Percentiles rank a stretch among this genome's conserved stretches.
Conservation (phyloP, 2,113 vertebrate species). For the Dunckerocampus dactyliophorus region DNA sequence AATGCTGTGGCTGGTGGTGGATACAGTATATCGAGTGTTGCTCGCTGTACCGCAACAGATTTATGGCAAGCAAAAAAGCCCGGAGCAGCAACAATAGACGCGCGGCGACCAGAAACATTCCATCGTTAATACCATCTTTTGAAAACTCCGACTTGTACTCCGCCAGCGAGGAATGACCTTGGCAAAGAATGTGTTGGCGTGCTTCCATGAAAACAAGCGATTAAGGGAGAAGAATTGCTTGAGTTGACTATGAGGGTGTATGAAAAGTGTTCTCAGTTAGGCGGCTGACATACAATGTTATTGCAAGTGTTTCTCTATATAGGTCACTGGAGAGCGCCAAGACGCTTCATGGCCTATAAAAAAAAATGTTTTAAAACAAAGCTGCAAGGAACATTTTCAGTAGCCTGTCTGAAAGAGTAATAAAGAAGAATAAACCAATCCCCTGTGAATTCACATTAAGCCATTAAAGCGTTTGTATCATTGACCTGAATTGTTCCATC, state of each 20-base stretch:
- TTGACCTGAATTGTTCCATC: constrained; percentile 1
- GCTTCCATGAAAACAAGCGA: constrained; percentile 36
- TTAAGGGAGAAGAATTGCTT: constrained; percentile 34
- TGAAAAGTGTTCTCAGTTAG: constrained; percentile 19
- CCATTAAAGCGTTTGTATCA: not conserved
- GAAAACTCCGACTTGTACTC: constrained; percentile 36
- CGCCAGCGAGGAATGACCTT: constrained; percentile 57
- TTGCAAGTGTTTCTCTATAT: constrained; percentile 3
- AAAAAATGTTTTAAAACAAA: not conserved
- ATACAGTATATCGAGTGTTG: constrained; percentile 48
- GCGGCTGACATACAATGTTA: constrained; percentile 7
- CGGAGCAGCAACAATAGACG: constrained; percentile 43
- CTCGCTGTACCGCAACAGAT: constrained; percentile 46
- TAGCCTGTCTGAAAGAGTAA: not conserved
- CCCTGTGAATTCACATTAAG: not conserved
- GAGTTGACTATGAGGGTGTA: constrained; percentile 28
- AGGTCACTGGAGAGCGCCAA: constrained; percentile 11
- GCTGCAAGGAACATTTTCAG: constrained; percentile 15
- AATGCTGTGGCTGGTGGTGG: not conserved
- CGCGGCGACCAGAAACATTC: constrained; percentile 49
- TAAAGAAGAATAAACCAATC: constrained; percentile 5
- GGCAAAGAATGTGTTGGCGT: constrained; percentile 27
- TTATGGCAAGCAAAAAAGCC: constrained; percentile 52
- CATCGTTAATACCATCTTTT: constrained; percentile 51
- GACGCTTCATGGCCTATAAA: constrained; percentile 5